Evolutionary conservation across 2,888 invertebrate genomes (phyloP).

Genomic region (Keiferia lycopersicella): DNA sequence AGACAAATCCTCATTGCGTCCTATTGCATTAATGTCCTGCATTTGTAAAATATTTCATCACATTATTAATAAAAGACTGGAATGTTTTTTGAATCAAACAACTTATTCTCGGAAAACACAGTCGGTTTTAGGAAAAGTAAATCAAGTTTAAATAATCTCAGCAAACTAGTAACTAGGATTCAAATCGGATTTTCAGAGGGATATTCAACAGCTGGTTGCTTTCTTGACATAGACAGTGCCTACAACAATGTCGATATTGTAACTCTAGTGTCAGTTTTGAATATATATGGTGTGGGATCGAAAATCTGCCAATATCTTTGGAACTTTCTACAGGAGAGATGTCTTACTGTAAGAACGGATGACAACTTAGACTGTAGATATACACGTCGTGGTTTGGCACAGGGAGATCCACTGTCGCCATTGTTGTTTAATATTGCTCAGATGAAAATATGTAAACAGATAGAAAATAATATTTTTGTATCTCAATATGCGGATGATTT

Average conservation of each 20-base stretch:
- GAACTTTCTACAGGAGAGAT: constrained; percentile 12
- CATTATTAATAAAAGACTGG: not conserved
- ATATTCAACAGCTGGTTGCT: not conserved
- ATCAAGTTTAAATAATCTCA: constrained; percentile 10
- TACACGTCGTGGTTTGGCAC: not conserved
- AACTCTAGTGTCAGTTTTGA: not conserved
- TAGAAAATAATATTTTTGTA: too few species aligned
- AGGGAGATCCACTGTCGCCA: not conserved
- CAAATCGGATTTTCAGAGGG: constrained; percentile 3
- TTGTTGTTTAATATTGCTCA: too few species aligned
- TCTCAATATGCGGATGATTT: too few species aligned
- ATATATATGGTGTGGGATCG: not conserved
- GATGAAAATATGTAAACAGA: too few species aligned
- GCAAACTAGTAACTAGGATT: not conserved
- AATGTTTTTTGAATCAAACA: not conserved
- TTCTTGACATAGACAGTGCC: constrained; percentile 14
- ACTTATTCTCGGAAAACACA: constrained; percentile 3
- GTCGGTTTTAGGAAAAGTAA: constrained; percentile 13
- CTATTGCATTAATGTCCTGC: not conserved
- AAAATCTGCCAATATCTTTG: constrained; percentile 8
- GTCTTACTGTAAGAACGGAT: not conserved
- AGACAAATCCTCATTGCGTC: not conserved
- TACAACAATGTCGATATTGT: constrained; percentile 11
- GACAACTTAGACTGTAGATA: not conserved
- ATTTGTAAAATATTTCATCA: constrained; percentile 1